Evolutionary conservation across 2,888 invertebrate genomes (phyloP).

Genomic region (Teleiodes luculella): DNA sequence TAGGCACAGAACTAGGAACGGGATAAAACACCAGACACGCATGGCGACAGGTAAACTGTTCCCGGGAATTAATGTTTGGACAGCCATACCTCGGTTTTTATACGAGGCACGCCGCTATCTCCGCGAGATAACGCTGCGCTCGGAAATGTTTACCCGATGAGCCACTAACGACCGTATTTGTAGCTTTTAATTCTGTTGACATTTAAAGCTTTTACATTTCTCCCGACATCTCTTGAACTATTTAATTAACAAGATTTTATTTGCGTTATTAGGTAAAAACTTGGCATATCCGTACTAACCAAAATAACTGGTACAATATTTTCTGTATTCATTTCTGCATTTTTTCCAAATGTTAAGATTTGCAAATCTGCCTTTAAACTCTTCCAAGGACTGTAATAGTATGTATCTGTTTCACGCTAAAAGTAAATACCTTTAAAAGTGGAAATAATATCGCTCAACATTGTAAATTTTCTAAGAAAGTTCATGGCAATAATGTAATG

Average conservation of each 20-base stretch:
- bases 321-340: background rate
- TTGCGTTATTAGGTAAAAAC: too few relatives aligned
- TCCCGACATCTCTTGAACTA: too few relatives aligned
- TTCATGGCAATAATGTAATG: too few relatives aligned
- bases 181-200: constrained; percentile 11
- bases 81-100: constrained; percentile 56
- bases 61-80: constrained; percentile 56
- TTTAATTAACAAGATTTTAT: too few relatives aligned
- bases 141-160: constrained; percentile 75
- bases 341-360: background rate
- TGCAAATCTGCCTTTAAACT: background rate
- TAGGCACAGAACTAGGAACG: constrained; percentile 41
- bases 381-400: background rate
- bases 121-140: constrained; percentile 53
- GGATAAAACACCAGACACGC: constrained; percentile 42
- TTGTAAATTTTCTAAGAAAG: too few relatives aligned
- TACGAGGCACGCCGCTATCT: constrained; percentile 61
- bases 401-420: background rate
- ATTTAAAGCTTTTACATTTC: background rate
- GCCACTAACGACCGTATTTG: constrained; percentile 43
- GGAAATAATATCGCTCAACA: too few relatives aligned
- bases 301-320: background rate
- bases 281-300: background rate
- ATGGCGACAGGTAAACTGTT: constrained; percentile 40
- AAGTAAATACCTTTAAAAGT: too few relatives aligned